Evolutionary conservation across 1,140 invertebrate genomes (phyloP).

Genomic region (Drosophila mojavensis): DNA sequence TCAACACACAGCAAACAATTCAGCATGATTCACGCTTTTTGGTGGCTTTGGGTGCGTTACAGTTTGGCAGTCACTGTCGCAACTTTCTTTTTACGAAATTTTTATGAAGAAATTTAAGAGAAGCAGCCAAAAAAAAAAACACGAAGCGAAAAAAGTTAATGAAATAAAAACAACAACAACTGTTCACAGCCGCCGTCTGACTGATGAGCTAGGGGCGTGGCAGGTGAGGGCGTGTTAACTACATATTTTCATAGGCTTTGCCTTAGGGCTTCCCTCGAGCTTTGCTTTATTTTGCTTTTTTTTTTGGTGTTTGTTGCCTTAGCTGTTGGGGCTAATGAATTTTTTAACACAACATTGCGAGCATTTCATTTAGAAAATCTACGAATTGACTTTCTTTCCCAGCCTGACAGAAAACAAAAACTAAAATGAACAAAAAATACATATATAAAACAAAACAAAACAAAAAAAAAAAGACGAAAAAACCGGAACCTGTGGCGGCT

Average conservation of each 20-base stretch:
- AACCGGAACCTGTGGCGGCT: conserved; percentile 67
- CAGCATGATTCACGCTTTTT: conserved; percentile 57
- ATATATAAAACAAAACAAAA: background rate
- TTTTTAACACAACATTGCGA: conserved; percentile 66
- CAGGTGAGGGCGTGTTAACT: conserved; percentile 64
- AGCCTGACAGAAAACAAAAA: conserved; percentile 26
- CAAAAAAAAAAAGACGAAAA: conserved; percentile 26
- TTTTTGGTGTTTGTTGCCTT: conserved; percentile 34
- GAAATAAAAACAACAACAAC: background rate
- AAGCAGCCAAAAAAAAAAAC: conserved; percentile 14
- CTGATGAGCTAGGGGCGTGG: conserved; percentile 37
- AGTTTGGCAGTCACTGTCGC: conserved; percentile 69
- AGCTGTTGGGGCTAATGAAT: conserved; percentile 59
- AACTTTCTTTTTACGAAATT: conserved; percentile 79
- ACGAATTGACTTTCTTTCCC: conserved; percentile 64
- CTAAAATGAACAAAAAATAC: conserved; percentile 38
- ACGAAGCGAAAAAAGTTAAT: conserved; percentile 5
- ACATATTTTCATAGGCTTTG: conserved; percentile 38
- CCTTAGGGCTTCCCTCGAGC: conserved; percentile 20
- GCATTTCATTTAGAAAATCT: conserved; percentile 71
- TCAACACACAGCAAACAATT: conserved; percentile 50
- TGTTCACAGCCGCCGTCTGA: background rate
- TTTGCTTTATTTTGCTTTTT: conserved; percentile 18
- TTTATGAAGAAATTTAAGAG: conserved; percentile 71
- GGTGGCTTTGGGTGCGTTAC: conserved; percentile 62